Evolutionary conservation across 2,113 vertebrate genomes (phyloP).

Genomic region (Rhea americana): DNA sequence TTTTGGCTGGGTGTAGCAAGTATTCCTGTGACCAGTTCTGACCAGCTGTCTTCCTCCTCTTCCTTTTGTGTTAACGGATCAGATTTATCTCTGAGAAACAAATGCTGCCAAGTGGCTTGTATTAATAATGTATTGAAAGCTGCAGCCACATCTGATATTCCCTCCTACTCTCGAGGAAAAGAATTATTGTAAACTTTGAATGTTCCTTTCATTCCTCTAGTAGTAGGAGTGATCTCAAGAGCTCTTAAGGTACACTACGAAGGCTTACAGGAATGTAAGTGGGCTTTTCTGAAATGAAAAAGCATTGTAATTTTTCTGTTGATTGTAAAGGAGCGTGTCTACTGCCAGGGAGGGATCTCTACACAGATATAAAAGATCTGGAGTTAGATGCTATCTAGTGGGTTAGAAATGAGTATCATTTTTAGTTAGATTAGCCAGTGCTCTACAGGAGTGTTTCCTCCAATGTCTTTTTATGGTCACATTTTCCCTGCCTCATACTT

Average conservation of each 20-base stretch:
- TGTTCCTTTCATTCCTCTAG: neutral
- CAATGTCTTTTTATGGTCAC: neutral
- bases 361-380: neutral
- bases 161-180: neutral
- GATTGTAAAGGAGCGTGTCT: neutral
- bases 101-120: neutral
- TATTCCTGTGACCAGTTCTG: slow-evolving; percentile 42
- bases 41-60: slow-evolving; percentile 34
- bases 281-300: neutral
- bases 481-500: neutral
- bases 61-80: neutral
- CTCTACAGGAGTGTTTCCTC: neutral
- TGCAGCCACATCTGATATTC: neutral
- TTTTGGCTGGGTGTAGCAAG: slow-evolving; percentile 27
- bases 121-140: slow-evolving; percentile 24
- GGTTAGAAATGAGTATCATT: neutral
- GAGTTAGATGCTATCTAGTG: neutral
- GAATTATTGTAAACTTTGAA: neutral
- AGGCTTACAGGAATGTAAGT: slow-evolving; percentile 9
- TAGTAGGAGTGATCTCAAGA: neutral
- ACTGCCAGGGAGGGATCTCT: neutral
- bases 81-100: slow-evolving; percentile 31
- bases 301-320: neutral
- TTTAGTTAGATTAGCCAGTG: neutral
- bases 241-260: neutral